A percentile compares a stretch with the other conserved stretches of the same genome.
Evolutionary conservation across 2,113 vertebrate species (phyloP).

Genomic region (Catharus fuscescens): DNA sequence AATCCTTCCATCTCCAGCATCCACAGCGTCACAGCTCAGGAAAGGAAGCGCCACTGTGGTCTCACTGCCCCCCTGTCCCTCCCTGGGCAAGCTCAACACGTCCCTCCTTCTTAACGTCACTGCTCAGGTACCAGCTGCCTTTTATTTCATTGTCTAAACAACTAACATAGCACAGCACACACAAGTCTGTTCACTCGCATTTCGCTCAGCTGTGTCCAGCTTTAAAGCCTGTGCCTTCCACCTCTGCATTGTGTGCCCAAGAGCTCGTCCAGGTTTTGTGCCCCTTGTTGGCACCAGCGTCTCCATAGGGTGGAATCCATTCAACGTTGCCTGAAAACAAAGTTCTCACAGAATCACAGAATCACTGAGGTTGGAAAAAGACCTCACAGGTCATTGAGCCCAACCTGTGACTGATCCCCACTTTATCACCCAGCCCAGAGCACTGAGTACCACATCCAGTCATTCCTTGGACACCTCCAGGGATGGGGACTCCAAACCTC

Average conservation of each 20-base stretch:
- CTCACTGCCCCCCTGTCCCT: neutral
- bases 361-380: neutral
- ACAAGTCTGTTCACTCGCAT: neutral
- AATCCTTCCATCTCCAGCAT: neutral
- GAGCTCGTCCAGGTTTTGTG: neutral
- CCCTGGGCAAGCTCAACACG: neutral
- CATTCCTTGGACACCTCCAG: neutral
- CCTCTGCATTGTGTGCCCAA: neutral
- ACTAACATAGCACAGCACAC: neutral
- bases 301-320: neutral
- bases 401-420: neutral
- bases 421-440: neutral
- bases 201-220: neutral
- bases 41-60: neutral
- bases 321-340: neutral
- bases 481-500: neutral
- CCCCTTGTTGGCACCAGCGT: neutral
- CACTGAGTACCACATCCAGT: neutral
- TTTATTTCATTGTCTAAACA: neutral
- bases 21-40: neutral
- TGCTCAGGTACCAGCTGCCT: neutral
- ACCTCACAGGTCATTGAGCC: rapidly evolving
- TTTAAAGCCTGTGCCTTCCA: neutral
- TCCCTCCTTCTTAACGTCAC: neutral
- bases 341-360: neutral